Percentiles rank a stretch among this genome's conserved stretches.
Evolutionary conservation across 2,888 invertebrate genomes (phyloP).

Genomic region (Drosophila niveifrons): DNA sequence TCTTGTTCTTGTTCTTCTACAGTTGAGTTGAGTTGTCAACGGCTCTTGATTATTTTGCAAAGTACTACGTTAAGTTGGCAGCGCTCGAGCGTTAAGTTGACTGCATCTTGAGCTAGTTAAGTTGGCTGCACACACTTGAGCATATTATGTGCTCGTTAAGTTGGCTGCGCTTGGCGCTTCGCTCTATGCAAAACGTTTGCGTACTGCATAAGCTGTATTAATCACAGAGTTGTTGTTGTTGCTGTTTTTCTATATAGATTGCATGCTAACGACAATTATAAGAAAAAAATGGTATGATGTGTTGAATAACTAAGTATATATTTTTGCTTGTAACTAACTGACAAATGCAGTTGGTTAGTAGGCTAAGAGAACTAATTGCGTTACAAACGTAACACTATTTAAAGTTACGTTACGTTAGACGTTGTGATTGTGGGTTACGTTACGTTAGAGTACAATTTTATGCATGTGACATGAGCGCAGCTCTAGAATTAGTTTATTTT

Average conservation of each 20-base stretch:
- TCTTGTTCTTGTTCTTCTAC: neutral
- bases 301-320: neutral
- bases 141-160: slow-evolving; percentile 2
- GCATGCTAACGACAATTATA: slow-evolving; percentile 30
- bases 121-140: slow-evolving; percentile 13
- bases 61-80: slow-evolving; percentile 22
- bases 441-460: slow-evolving; percentile 21
- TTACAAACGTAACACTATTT: no score
- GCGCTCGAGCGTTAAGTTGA: slow-evolving; percentile 24
- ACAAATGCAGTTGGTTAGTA: slow-evolving; percentile 26
- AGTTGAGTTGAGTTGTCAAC: slow-evolving; percentile 20
- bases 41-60: slow-evolving; percentile 14
- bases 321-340: slow-evolving; percentile 9
- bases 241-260: no score
- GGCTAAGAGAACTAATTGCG: slow-evolving; percentile 7
- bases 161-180: neutral
- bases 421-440: neutral
- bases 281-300: neutral
- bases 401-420: neutral
- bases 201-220: slow-evolving; percentile 19
- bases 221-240: slow-evolving; percentile 1
- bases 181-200: no score
- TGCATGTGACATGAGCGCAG: slow-evolving; percentile 29
- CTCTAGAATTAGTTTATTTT: slow-evolving; percentile 38
- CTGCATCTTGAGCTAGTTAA: slow-evolving; percentile 5